Conservation (phyloP, 2,888 invertebrate genomes). For the Timema cristinae region DNA sequence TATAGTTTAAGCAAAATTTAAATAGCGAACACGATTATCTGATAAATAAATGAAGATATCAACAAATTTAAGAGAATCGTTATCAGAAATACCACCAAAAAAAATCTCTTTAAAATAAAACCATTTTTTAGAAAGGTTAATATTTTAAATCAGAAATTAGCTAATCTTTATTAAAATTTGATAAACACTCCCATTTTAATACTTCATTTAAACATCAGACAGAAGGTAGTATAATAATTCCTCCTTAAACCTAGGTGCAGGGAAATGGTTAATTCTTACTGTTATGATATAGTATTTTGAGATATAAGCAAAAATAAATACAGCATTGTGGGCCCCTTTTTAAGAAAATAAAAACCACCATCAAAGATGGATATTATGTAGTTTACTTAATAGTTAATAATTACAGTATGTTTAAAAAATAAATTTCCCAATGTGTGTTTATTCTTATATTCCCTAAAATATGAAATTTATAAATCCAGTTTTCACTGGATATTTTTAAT, state of each 20-base stretch:
- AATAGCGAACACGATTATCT: not conserved
- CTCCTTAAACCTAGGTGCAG: constrained; percentile 28
- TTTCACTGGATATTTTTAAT: not conserved
- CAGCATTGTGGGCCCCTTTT: constrained; percentile 24
- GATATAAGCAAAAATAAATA: constrained; percentile 24
- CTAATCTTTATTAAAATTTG: too few relatives aligned
- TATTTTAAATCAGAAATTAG: too few relatives aligned
- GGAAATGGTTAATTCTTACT: constrained; percentile 22
- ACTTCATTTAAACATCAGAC: too few relatives aligned
- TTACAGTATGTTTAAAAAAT: constrained; percentile 22
- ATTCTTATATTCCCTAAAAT: constrained; percentile 13
- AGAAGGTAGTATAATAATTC: not conserved
- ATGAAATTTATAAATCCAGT: constrained; percentile 19
- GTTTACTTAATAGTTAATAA: constrained; percentile 22
- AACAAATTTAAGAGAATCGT: too few relatives aligned
- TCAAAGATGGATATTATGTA: constrained; percentile 21
- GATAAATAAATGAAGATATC: too few relatives aligned
- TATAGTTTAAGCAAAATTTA: not conserved
- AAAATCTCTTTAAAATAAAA: too few relatives aligned
- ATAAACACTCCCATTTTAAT: too few relatives aligned
- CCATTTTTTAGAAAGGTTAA: too few relatives aligned
- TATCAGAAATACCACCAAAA: too few relatives aligned
- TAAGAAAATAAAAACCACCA: constrained; percentile 23
- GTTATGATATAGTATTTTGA: constrained; percentile 20
- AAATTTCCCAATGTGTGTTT: constrained; percentile 16